Percentiles rank a stretch among this genome's conserved stretches.
Conservation (phyloP, 1,140 invertebrate species). For the Drosophila rufa region DNA sequence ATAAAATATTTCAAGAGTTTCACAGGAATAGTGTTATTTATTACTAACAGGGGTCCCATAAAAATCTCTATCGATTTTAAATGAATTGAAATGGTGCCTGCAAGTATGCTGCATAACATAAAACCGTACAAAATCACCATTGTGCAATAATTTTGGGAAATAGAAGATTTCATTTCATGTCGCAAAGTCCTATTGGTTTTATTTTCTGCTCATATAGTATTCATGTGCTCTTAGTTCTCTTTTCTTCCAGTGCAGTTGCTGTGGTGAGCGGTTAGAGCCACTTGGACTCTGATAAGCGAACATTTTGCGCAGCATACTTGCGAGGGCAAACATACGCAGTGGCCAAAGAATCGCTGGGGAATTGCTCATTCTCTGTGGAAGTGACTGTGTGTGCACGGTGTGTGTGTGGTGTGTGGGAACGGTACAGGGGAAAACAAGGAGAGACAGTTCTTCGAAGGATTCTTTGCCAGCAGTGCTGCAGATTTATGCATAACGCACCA, state of each 20-base stretch:
- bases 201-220: too few relatives aligned
- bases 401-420: neutral
- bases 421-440: neutral
- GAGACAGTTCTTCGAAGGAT: slow-evolving; percentile 15
- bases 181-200: too few relatives aligned
- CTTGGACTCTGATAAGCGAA: slow-evolving; percentile 43
- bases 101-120: too few relatives aligned
- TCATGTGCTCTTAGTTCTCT: neutral
- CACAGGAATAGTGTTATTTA: neutral
- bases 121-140: neutral
- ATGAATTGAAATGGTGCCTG: neutral
- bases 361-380: slow-evolving; percentile 34
- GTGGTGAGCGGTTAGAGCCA: slow-evolving; percentile 18
- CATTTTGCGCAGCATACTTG: slow-evolving; percentile 39
- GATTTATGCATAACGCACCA: slow-evolving; percentile 38
- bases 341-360: slow-evolving; percentile 44
- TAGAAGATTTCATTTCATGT: too few relatives aligned
- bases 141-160: neutral
- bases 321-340: slow-evolving; percentile 39
- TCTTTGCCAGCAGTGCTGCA: slow-evolving; percentile 18
- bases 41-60: neutral
- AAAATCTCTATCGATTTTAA: neutral
- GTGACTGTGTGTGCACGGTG: neutral
- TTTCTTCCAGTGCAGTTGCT: slow-evolving; percentile 11
- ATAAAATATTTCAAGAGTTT: neutral